Percentiles rank a stretch among this genome's conserved stretches.
Evolutionary conservation across 2,797 vertebrate species (phyloP).

Genomic region (Microcaecilia unicolor): DNA sequence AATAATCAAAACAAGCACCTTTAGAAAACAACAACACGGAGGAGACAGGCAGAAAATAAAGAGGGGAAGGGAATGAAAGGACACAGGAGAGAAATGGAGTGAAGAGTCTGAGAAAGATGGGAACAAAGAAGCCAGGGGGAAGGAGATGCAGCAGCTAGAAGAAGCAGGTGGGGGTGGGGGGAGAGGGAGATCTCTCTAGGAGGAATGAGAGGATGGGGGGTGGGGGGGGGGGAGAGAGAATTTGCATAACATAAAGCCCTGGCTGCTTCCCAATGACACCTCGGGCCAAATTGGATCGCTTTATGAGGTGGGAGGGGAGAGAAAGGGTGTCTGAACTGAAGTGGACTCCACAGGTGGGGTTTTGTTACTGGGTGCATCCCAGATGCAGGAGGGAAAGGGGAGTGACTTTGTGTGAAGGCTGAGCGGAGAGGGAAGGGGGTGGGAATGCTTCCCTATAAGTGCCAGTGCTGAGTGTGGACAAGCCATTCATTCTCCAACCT

Average conservation of each 20-base stretch:
- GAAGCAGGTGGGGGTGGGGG: background rate
- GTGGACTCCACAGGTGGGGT: conserved; percentile 6
- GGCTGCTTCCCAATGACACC: too few species aligned
- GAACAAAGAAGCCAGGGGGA: too few species aligned
- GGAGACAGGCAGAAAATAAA: too few species aligned
- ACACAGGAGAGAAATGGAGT: background rate
- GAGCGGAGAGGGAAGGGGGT: background rate
- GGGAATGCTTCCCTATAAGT: background rate
- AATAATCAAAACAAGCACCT: too few species aligned
- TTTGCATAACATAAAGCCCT: too few species aligned
- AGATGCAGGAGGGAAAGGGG: background rate
- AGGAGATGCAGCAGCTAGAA: background rate
- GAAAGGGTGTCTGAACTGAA: background rate
- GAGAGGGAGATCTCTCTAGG: background rate
- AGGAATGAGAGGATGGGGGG: background rate
- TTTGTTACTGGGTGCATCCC: conserved; percentile 2
- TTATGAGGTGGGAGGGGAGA: too few species aligned
- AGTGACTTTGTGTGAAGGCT: background rate
- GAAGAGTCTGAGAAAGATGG: too few species aligned
- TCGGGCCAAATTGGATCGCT: too few species aligned
- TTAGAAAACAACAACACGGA: too few species aligned
- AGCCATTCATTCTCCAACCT: too few species aligned
- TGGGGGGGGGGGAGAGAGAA: background rate
- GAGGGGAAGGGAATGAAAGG: background rate
- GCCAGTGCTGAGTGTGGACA: too few species aligned